Evolutionary conservation across 1,140 invertebrate genomes (phyloP).

Genomic region (Nephila pilipes): DNA sequence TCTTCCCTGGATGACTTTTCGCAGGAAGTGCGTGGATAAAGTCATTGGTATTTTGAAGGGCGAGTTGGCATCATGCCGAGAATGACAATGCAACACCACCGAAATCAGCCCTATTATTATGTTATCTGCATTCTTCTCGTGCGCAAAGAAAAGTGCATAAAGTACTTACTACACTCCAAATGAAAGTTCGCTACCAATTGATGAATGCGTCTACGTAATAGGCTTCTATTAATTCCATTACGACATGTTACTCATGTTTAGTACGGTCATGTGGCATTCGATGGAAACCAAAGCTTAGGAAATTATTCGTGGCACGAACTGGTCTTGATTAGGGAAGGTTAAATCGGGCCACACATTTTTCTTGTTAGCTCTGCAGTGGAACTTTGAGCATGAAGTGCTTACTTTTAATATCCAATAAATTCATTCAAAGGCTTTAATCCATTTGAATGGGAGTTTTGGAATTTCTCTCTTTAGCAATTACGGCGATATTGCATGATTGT

Average conservation of each 20-base stretch:
- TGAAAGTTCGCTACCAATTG: constrained; percentile 20
- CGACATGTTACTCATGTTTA: not conserved
- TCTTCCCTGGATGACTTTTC: not conserved
- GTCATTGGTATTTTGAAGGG: constrained; percentile 38
- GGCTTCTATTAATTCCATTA: constrained; percentile 28
- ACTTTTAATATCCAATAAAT: not conserved
- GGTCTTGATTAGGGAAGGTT: constrained; percentile 13
- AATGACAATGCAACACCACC: not conserved
- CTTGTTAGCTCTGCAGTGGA: not conserved
- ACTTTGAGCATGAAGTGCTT: not conserved
- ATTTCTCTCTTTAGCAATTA: not conserved
- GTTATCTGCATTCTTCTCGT: constrained; percentile 5
- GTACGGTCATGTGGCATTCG: not conserved
- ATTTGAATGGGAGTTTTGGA: not conserved
- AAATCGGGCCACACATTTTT: not conserved
- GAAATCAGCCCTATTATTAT: not conserved
- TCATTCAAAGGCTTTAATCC: not conserved
- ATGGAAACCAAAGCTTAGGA: not conserved
- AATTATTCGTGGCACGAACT: constrained; percentile 5
- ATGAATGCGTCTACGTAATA: constrained; percentile 4
- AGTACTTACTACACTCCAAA: not conserved
- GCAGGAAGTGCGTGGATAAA: constrained; percentile 39
- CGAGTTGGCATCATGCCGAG: constrained; percentile 34
- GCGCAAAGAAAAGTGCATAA: not conserved
- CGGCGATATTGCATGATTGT: not conserved